These are phyloP conservation scores for Palythoa caribaeorum DNA, from an alignment of 92 coral and sea anemone genomes.

Conservation along the genomic window DNA sequence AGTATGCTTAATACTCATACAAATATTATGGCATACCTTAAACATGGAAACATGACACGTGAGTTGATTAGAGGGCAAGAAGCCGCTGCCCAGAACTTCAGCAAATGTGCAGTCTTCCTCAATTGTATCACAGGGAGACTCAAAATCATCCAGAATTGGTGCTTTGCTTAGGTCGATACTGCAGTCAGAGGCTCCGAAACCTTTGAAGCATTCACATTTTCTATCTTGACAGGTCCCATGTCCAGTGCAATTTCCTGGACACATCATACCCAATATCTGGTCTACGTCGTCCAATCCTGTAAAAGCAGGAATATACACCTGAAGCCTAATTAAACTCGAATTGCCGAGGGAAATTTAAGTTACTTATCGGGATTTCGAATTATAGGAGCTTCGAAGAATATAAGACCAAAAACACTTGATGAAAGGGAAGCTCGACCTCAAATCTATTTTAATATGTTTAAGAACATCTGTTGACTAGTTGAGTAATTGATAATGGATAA, in stretches of 20 bases:
- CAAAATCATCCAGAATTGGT: slow-evolving; percentile 13
- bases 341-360: too few relatives aligned
- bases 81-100: slow-evolving; percentile 29
- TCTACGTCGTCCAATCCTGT: background rate
- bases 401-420: too few relatives aligned
- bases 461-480: too few relatives aligned
- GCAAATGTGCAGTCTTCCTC: slow-evolving; percentile 18
- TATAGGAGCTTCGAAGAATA: too few relatives aligned
- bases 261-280: background rate
- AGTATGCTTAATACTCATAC: too few relatives aligned
- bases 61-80: slow-evolving; percentile 20
- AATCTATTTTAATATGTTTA: too few relatives aligned
- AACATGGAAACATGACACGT: slow-evolving; percentile 28
- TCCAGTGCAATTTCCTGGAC: slow-evolving; percentile 4
- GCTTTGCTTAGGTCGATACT: slow-evolving; percentile 30
- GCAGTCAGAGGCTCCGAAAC: slow-evolving; percentile 40
- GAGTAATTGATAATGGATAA: too few relatives aligned
- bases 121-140: slow-evolving; percentile 27
- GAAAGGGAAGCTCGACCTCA: too few relatives aligned
- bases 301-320: background rate
- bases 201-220: slow-evolving; percentile 27
- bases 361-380: too few relatives aligned
- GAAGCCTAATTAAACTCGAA: too few relatives aligned
- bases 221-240: slow-evolving; percentile 15
- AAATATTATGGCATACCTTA: background rate